These are phyloP conservation scores for Agrotis clavis DNA, from an alignment of 2,888 invertebrate species.

Conservation along the genomic window DNA sequence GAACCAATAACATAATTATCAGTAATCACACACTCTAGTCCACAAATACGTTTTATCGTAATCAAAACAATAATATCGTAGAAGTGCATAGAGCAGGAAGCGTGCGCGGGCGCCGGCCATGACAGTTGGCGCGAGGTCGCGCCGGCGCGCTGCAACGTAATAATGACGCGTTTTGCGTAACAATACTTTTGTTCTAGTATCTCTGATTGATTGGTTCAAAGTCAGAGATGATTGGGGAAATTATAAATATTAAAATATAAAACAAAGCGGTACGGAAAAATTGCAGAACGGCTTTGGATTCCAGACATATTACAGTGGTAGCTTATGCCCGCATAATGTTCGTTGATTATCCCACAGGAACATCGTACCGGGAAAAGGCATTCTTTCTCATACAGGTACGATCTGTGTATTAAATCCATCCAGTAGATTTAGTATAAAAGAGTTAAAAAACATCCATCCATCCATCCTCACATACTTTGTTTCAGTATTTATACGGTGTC, in stretches of 20 bases:
- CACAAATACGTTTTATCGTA: slow-evolving; percentile 62
- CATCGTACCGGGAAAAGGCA: no score
- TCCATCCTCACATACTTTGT: no score
- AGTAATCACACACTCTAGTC: slow-evolving; percentile 50
- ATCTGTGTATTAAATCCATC: no score
- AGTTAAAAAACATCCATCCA: no score
- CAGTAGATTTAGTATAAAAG: no score
- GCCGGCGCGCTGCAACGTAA: slow-evolving; percentile 67
- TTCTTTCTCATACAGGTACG: no score
- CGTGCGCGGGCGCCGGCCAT: slow-evolving; percentile 63
- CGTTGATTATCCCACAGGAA: no score
- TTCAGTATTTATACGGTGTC: not conserved
- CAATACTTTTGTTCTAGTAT: slow-evolving; percentile 58
- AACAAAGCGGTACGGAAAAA: not conserved
- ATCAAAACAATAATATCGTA: slow-evolving; percentile 71
- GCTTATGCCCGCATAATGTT: no score
- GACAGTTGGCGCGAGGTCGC: slow-evolving; percentile 56
- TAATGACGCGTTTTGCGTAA: slow-evolving; percentile 74
- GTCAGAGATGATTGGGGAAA: slow-evolving; percentile 22
- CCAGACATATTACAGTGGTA: not conserved
- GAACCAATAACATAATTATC: slow-evolving; percentile 50
- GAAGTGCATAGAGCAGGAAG: slow-evolving; percentile 75
- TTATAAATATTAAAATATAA: not conserved
- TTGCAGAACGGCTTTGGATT: not conserved
- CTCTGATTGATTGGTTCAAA: slow-evolving; percentile 40